phyloP scores from a whole-genome alignment of 2,888 invertebrate genomes.

The Drosophila tanythrix region DNA sequence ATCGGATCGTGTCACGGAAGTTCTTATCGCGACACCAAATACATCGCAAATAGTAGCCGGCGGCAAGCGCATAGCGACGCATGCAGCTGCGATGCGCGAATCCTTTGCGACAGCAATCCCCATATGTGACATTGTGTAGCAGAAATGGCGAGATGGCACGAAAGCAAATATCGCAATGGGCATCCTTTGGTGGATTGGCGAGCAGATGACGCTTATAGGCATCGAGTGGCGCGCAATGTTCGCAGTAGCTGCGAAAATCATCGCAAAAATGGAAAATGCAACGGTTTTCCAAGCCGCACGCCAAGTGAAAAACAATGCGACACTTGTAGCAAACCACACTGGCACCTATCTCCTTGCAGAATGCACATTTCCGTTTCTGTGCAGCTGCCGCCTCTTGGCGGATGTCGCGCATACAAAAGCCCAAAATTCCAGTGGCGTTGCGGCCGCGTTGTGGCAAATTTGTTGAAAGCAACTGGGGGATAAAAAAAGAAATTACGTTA shows the following conservation, averaged over 20 bases:
- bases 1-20: slow-evolving; percentile 76
- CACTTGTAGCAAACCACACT: slow-evolving; percentile 74
- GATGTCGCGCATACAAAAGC: slow-evolving; percentile 90
- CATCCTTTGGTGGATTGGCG: slow-evolving; percentile 26
- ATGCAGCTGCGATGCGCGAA: slow-evolving; percentile 79
- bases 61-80: slow-evolving; percentile 76
- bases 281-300: slow-evolving; percentile 67
- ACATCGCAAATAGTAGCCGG: slow-evolving; percentile 82
- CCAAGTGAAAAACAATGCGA: slow-evolving; percentile 70
- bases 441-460: slow-evolving; percentile 89
- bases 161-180: slow-evolving; percentile 75
- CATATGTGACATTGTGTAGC: slow-evolving; percentile 51
- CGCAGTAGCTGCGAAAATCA: slow-evolving; percentile 77
- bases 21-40: slow-evolving; percentile 76
- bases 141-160: slow-evolving; percentile 39
- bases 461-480: slow-evolving; percentile 88
- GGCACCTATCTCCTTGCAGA: slow-evolving; percentile 68
- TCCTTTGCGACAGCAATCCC: slow-evolving; percentile 78
- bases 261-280: slow-evolving; percentile 66
- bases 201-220: slow-evolving; percentile 40
- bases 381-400: slow-evolving; percentile 87
- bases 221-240: slow-evolving; percentile 65
- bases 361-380: slow-evolving; percentile 63
- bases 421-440: slow-evolving; percentile 90
- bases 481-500: slow-evolving; percentile 13